These are phyloP conservation scores for Melanotaenia trifasciata DNA, from an alignment of 2,797 vertebrate genomes.

Conservation along the genomic window DNA sequence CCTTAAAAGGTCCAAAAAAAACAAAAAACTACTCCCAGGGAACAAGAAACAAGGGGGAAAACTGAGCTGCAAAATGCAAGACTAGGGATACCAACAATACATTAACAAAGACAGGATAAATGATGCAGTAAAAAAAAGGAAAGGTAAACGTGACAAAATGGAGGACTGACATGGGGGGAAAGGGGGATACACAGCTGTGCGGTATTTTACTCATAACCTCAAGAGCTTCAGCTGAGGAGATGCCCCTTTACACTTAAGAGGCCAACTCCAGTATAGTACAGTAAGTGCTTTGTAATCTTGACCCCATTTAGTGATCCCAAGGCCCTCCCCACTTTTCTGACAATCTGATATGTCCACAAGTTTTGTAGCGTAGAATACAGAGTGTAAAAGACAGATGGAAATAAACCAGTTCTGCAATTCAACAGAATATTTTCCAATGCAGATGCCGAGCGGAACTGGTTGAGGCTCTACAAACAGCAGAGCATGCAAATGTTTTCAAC, in stretches of 20 bases:
- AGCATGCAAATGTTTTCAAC: conserved; percentile 39
- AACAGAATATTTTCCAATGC: conserved; percentile 55
- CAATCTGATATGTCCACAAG: conserved; percentile 72
- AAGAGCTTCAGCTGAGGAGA: conserved; percentile 82
- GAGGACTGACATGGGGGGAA: conserved; percentile 49
- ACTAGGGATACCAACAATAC: conserved; percentile 48
- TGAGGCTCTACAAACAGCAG: conserved; percentile 25
- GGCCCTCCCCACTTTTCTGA: conserved; percentile 49
- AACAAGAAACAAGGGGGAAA: conserved; percentile 37
- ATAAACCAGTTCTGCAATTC: conserved; percentile 61
- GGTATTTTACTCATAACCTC: conserved; percentile 75
- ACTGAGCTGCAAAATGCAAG: conserved; percentile 57
- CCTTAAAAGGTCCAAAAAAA: conserved; percentile 76
- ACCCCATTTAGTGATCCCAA: conserved; percentile 61
- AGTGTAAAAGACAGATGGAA: conserved; percentile 48
- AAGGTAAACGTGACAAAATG: conserved; percentile 66
- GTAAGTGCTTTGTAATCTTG: conserved; percentile 91
- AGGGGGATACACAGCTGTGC: conserved; percentile 70
- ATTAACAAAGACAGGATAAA: conserved; percentile 44
- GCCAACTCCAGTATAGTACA: conserved; percentile 76
- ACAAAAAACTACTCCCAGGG: conserved; percentile 56
- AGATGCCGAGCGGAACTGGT: conserved; percentile 30
- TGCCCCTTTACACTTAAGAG: conserved; percentile 76
- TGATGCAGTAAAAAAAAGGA: conserved; percentile 47
- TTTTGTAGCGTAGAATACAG: conserved; percentile 53